Evolutionary conservation across 2,113 vertebrate genomes (phyloP).

Genomic region (Theristicus caerulescens): DNA sequence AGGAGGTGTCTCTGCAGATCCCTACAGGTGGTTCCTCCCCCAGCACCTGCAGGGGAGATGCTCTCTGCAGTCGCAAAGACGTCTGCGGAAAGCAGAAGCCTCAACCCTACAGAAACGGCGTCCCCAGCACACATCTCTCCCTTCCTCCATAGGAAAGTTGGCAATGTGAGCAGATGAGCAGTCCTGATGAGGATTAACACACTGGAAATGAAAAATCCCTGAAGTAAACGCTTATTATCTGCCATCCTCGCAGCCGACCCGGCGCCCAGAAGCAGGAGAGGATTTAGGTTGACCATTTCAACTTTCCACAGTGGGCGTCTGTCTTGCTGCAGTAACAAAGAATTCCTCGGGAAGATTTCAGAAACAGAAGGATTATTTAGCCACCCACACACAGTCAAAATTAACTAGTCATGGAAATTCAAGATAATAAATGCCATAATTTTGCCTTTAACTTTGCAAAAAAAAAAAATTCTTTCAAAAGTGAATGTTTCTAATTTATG

Average conservation of each 20-base stretch:
- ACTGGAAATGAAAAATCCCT: background rate
- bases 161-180: background rate
- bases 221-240: accelerated
- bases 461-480: background rate
- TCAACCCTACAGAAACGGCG: accelerated
- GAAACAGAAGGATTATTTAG: constrained; percentile 49
- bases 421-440: constrained; percentile 56
- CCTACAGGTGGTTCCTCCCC: background rate
- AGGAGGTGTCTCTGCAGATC: background rate
- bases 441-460: constrained; percentile 14
- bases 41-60: background rate
- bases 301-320: background rate
- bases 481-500: constrained; percentile 51
- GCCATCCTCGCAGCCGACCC: background rate
- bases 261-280: background rate
- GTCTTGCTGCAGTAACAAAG: background rate
- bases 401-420: constrained; percentile 53
- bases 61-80: accelerated
- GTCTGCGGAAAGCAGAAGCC: accelerated
- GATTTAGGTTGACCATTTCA: constrained; percentile 2
- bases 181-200: background rate
- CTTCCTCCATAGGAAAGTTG: background rate
- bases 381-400: constrained; percentile 37
- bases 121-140: background rate
- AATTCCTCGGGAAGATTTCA: constrained; percentile 25